A percentile compares a stretch with the other conserved stretches of the same genome.
These are phyloP conservation scores for Andrena fulva DNA, from an alignment of 2,888 invertebrate genomes.

Conservation along the genomic window DNA sequence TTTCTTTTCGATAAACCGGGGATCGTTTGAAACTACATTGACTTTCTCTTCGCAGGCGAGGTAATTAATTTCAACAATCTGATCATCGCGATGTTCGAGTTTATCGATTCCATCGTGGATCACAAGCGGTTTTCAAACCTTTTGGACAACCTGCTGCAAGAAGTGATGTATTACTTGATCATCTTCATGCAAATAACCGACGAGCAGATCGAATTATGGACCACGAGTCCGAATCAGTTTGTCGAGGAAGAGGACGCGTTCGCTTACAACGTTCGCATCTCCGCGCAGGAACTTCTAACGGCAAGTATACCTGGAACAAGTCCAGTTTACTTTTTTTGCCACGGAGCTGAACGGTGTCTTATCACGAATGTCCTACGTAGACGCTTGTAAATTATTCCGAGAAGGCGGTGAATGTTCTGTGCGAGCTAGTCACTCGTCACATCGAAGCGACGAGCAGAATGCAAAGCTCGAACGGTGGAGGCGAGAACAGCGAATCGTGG, in stretches of 20 bases:
- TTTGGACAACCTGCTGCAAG: constrained; percentile 87
- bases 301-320: constrained; percentile 80
- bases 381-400: constrained; percentile 83
- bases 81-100: constrained; percentile 89
- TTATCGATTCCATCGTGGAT: constrained; percentile 88
- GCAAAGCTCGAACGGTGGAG: constrained; percentile 81
- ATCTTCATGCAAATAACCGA: constrained; percentile 90
- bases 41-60: constrained; percentile 85
- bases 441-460: constrained; percentile 87
- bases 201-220: constrained; percentile 89
- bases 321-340: not conserved
- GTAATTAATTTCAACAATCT: constrained; percentile 88
- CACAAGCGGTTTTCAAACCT: constrained; percentile 86
- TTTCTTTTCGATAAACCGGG: not conserved
- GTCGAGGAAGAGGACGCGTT: constrained; percentile 89
- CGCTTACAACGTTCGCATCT: constrained; percentile 88
- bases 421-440: constrained; percentile 87
- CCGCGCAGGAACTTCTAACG: constrained; percentile 88
- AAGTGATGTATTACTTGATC: constrained; percentile 89
- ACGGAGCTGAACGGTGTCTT: not conserved
- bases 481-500: constrained; percentile 83
- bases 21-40: constrained; percentile 1
- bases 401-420: constrained; percentile 86
- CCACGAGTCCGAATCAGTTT: constrained; percentile 88
- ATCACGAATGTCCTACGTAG: constrained; percentile 60